Evolutionary conservation across 2,113 vertebrate species (phyloP), one percentile per base, ranked within the genome.

Genomic region (Athene cunicularia): DNA sequence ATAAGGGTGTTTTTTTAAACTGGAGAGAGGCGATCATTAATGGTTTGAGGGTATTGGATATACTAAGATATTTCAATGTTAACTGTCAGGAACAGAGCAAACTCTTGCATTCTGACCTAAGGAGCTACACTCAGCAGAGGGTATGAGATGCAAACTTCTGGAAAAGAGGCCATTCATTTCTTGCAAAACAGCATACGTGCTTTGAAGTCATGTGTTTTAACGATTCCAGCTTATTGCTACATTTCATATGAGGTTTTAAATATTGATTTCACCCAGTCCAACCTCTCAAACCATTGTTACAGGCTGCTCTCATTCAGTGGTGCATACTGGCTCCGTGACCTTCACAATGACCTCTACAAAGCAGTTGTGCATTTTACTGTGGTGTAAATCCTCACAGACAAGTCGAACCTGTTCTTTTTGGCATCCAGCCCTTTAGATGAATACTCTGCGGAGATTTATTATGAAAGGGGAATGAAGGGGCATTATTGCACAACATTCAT

Each of bases 391-490:
- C 98, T 98, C 97, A 95, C 97, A 98, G 98, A 99, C 98, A 98
- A 98, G 98, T 98, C 97, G 89, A 98, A 99, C 98, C 98, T 98
- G 98, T 98, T 99, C 98, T 98, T 98, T 98, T 97, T 98, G 98
- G 98, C 98, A 98, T 91, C 85, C 88, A 97, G 98, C 98, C 98
- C 97, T 97, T 97, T 55, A 74, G 96, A 97, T 96, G 97, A 98
- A 98, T 98, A 98, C 97, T 98, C 98, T 97, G 97, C 39, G 66
- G 97, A 98, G 98, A 98, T 98, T 98, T 98, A 98, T 99, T 98
- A 98, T 97, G 98, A 98, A 98, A 98, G 96, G 97, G 97, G 97
- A 98, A 97, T 94, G 97, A 98, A 98, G 97, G 97, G 97, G 94
- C 98, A 96, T 95, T 98, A 98, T 98, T 98, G 97, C 97, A 98